Conservation (phyloP, 2,797 vertebrate genomes). For the Malacoctenus gilli region DNA sequence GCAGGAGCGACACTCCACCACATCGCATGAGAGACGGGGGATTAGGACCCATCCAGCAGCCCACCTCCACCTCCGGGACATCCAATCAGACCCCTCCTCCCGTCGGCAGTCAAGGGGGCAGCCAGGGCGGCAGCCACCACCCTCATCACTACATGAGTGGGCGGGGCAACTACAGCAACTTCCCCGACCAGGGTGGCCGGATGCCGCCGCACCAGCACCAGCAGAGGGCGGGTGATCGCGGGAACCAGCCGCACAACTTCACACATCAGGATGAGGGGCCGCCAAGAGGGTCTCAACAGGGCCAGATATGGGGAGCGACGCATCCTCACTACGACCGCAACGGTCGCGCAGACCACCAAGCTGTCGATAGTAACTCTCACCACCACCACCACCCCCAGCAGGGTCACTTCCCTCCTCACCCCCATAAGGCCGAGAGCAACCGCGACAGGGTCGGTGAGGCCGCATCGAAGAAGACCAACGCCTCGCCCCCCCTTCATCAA, state of each 20-base stretch:
- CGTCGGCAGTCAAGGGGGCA: slow-evolving; percentile 70
- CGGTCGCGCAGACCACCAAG: slow-evolving; percentile 73
- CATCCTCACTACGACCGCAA: slow-evolving; percentile 84
- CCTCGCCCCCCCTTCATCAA: slow-evolving; percentile 77
- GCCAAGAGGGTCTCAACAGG: slow-evolving; percentile 74
- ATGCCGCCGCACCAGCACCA: slow-evolving; percentile 77
- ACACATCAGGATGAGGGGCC: slow-evolving; percentile 83
- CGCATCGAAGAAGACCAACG: slow-evolving; percentile 74
- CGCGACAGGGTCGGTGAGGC: slow-evolving; percentile 72
- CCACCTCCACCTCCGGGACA: slow-evolving; percentile 71
- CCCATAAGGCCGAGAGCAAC: slow-evolving; percentile 78
- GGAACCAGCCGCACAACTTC: slow-evolving; percentile 77
- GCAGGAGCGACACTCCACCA: slow-evolving; percentile 90
- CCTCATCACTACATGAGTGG: slow-evolving; percentile 84
- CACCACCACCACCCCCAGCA: slow-evolving; percentile 77
- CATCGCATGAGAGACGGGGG: slow-evolving; percentile 81
- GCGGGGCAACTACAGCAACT: slow-evolving; percentile 80
- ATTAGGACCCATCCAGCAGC: slow-evolving; percentile 81
- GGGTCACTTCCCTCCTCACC: slow-evolving; percentile 76
- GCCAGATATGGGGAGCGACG: slow-evolving; percentile 79
- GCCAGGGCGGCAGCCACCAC: slow-evolving; percentile 73
- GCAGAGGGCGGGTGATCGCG: slow-evolving; percentile 72
- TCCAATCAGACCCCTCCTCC: slow-evolving; percentile 83
- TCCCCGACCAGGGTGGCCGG: slow-evolving; percentile 77
- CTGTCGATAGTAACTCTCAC: slow-evolving; percentile 74